These are phyloP conservation scores for Calliphora vicina DNA, from an alignment of 1,140 invertebrate genomes.

Conservation along the genomic window DNA sequence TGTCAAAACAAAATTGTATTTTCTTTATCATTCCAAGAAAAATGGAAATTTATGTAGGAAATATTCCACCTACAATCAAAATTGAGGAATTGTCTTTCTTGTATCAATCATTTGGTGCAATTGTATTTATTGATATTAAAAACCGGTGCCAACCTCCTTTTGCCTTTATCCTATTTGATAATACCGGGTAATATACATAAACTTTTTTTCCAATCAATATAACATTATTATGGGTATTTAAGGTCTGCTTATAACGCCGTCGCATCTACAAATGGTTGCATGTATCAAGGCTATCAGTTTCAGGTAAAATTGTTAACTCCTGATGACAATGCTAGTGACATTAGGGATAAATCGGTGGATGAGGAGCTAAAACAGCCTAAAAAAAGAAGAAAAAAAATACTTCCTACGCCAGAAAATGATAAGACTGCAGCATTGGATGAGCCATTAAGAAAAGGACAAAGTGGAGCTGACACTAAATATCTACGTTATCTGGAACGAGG, in stretches of 20 bases:
- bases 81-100: not conserved
- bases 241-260: not conserved
- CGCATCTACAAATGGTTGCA: not conserved
- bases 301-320: not conserved
- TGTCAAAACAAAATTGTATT: not conserved
- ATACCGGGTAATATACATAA: not conserved
- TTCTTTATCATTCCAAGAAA: not conserved
- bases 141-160: not conserved
- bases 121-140: not conserved
- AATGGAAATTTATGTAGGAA: not conserved
- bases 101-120: not conserved
- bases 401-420: not conserved
- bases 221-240: not conserved
- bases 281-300: not conserved
- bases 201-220: not conserved
- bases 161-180: not conserved
- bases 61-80: not conserved
- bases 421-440: not conserved
- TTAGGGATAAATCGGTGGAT: not conserved
- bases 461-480: not conserved
- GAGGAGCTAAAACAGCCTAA: not conserved
- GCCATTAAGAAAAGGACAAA: not conserved
- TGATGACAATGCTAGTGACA: not conserved
- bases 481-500: not conserved
- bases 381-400: not conserved